Base-by-base conservation (phyloP, 2,888 invertebrate genomes). In the Leptinotarsa haldemani region DNA sequence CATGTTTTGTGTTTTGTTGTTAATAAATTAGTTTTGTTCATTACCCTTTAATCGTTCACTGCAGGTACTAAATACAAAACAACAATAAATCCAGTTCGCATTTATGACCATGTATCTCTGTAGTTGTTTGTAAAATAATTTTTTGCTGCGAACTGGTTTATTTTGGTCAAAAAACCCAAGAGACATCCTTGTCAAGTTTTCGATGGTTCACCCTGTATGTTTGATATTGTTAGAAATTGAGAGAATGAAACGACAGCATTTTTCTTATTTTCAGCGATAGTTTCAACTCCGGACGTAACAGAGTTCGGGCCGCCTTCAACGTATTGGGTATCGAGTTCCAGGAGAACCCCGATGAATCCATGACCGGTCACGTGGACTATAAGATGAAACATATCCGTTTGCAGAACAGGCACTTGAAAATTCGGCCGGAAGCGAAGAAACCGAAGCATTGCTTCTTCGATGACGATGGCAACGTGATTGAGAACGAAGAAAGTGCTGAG, bases 381-480 rank as follows among this genome's bases (percentile, higher is more conserved):
- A 90, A 91, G 72, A 93, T 93, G 85, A 89, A 90, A 40, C 88
- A 91, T 74, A 81, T 82, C 53, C 89, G 91, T 76, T 85, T 88
- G 58, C 91, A 90, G 80, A 91, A 91, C 83, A 86, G 90, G 20
- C 88, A 89, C 76, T 83, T 91, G 18, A 89, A 89, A 82, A 88
- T 93, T 76, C 83, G 78, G 5, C 68, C 74, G 0, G 77, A 79
- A 22, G 80, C 61, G 69, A 88, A 87, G 80, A 86, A 85, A 68
- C 87, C 90, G 9, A 90, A 88, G 80, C 93, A 93, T 83, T 91
- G 89, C 15, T 91, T 90, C 80, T 93, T 92, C 80, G 92, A 93
- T 83, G 92, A 93, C 65, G 92, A 93, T 78, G 93, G 92, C 0
- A 90, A 91, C 78, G 87, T 90, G 77, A 85, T 88, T 9, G 47